Evolutionary conservation across 2,113 vertebrate species (phyloP).

Genomic region (Megaceryle torquata): DNA sequence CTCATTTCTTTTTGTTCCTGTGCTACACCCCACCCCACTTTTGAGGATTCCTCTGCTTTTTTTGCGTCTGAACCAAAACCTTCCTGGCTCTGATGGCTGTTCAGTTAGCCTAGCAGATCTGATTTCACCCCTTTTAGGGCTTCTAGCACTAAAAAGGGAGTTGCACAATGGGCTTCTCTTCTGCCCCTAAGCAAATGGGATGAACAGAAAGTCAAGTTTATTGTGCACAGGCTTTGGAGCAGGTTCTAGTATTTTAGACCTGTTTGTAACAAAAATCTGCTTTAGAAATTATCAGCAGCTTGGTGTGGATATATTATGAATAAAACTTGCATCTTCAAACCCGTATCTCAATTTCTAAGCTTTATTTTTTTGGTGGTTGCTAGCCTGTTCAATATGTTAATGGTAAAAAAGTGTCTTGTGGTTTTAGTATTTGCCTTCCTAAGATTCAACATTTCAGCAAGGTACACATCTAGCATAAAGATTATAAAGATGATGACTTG

Average conservation of each 20-base stretch:
- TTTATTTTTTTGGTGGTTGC: neutral
- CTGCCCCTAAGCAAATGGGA: neutral
- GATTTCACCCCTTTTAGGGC: neutral
- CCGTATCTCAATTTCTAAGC: neutral
- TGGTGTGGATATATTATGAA: neutral
- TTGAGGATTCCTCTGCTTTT: neutral
- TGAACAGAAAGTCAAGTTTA: neutral
- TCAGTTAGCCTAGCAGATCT: neutral
- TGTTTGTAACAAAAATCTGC: neutral
- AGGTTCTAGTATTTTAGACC: neutral
- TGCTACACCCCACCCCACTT: neutral
- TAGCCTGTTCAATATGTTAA: neutral
- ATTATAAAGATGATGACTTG: neutral
- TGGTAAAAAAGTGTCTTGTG: neutral
- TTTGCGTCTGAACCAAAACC: neutral
- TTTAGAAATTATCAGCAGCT: neutral
- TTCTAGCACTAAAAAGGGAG: neutral
- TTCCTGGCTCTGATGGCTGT: neutral
- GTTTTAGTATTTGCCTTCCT: neutral
- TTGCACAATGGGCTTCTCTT: neutral
- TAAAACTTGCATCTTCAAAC: neutral
- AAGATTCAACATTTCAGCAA: neutral
- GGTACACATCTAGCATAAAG: neutral
- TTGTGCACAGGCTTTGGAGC: neutral
- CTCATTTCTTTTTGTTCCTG: neutral